Base-by-base conservation (phyloP, 2,888 invertebrate genomes). In the Oscheius sp. region DNA sequence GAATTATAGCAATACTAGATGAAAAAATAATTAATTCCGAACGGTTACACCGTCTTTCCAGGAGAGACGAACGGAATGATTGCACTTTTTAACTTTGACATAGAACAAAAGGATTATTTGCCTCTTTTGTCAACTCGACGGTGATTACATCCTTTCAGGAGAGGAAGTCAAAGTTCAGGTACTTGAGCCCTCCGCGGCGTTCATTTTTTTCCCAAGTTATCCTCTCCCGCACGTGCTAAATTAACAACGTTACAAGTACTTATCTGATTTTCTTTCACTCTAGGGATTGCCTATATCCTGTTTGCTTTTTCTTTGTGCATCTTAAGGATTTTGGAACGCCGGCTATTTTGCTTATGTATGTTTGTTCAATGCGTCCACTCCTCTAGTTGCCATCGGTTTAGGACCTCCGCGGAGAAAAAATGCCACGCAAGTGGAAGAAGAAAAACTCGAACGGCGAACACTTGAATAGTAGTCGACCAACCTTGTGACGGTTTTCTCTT, bases 121-220 rank as follows among this genome's bases (percentile, higher is more conserved):
- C n/a, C n/a, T n/a, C n/a, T n/a, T n/a, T n/a, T n/a, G n/a, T n/a
- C n/a, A n/a, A 41, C 14, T 41, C 41, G 20, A 14, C 20, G n/a
- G 41, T 41, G 41, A 20, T 41, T 41, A 41, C 41, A 41, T 20
- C 41, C 41, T 14, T 3, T 3, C 12, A 14, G 12, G 20, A 41
- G 12, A 41, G 20, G 12, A 20, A 41, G 41, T 33, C 54, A 54
- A 54, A 54, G 54, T 54, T 54, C 54, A 33, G 33, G 22, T 33
- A 54, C 33, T 54, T 54, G 54, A 32, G 54, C 54, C 54, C 54
- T 54, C 54, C 54, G 54, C 54, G 1, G 54, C 54, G 36, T 54
- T 54, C 54, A 20, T 12, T 41, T 41, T 47, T 51, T 51, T 51
- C 36, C 36, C 32, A 54, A 32, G 17, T 22, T 33, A 17, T 9